Evolutionary conservation across 2,888 invertebrate species (phyloP), one percentile per base, ranked within the genome.

Genomic region (Cheiracanthium punctorium): DNA sequence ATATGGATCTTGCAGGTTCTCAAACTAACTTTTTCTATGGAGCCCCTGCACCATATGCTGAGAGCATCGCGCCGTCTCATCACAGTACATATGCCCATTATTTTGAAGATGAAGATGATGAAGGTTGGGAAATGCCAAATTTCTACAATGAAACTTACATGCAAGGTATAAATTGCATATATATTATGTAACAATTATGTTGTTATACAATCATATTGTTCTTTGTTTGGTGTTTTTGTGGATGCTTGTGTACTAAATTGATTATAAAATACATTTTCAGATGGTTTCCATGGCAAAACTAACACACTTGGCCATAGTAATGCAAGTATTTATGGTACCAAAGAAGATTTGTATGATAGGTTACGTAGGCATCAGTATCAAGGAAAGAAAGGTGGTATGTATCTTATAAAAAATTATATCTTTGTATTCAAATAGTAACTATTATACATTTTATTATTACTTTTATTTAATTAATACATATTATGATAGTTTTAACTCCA

Each of bases 81-180:
- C 97, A 97, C 91, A 97, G 97, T 72, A 97, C 97, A 0, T 97
- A 97, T 92, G 97, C 97, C 1, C 97, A 97, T 91, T 97, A 97
- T 91, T 97, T 97, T 90, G 97, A 97, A 91, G 97, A 97, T 92
- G 97, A 97, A 92, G 90, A 90, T 28, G 90, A 89, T 69, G 97
- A 97, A 90, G 97, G 97, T 70, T 97, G 97, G 97, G 97, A 97
- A 91, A 97, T 97, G 97, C 97, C 97, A 0, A 97, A 97, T 92
- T 97, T 97, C 92, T 97, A 97, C 93, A 97, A 97, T 91, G 97
- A 97, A 92, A 97, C 97, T 1, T 97, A 97, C 91, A 97, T 97
- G 97, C 97, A 97, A 88, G 90, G 90, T 88, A 79, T 48, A 4
- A 20, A 17, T 67, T 67, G 5, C 58, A 58, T 58, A 20, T 37